Base-by-base conservation (phyloP, 1,140 invertebrate genomes). In the Trinorchestia longiramus region DNA sequence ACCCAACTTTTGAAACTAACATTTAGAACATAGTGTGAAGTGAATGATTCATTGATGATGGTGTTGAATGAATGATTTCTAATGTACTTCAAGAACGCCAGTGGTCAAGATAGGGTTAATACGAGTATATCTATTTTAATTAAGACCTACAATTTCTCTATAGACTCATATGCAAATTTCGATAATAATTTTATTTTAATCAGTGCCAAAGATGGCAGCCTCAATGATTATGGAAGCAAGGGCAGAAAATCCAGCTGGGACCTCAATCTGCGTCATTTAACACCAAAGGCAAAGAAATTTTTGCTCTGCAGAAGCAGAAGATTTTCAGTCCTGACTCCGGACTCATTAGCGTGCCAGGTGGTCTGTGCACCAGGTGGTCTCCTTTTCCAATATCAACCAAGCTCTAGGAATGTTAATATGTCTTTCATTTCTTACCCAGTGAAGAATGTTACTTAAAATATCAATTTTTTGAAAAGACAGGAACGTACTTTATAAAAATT, bases 301-400 rank as follows among this genome's bases (percentile, higher is more conserved):
- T 90, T 90, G 8, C 6, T 42, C 88, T 0, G 36, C 1, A 77
- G 62, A 11, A 36, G 62, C 47, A 53, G 47, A 53, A 53, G 28
- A 42, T 41, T 90, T 90, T 53, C 47, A 6, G 19, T 77, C 47
- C 47, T 90, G 88, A 90, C n/a, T 42, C 36, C 43, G 23, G 41
- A 8, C 88, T 90, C 88, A 90, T 90, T 90, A 90, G 88, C n/a
- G 88, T 40, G 36, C n/a, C n/a, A n/a, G n/a, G n/a, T n/a, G n/a
- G n/a, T n/a, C n/a, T n/a, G n/a, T n/a, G n/a, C n/a, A n/a, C n/a
- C 88, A 90, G 88, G 88, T 90, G 88, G 88, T 90, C 88, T 42
- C n/a, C 4, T 43, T 41, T 90, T 42, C 28, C n/a, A 90, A 42
- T 42, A 42, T 90, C 3, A 90, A 42, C 88, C 88, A 42, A 90